Base-by-base conservation (phyloP, 2,113 vertebrate genomes). In the Pterophyllum scalare region DNA sequence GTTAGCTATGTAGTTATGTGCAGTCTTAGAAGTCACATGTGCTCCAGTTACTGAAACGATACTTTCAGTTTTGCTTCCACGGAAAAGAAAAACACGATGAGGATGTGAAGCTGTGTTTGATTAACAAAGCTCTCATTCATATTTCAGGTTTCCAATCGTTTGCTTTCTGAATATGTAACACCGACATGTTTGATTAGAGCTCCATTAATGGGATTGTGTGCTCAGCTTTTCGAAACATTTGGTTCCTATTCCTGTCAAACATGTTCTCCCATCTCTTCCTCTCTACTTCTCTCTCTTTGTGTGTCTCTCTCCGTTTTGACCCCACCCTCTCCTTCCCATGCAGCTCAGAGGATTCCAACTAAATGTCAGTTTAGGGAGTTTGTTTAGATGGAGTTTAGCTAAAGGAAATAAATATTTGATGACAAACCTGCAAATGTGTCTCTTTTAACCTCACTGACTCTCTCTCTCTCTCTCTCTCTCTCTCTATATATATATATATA, bases 391-490 rank as follows among this genome's bases (percentile, higher is more conserved):
- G 82, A 86, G 91, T 91, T 93, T 89, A 87, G 86, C 88, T 78
- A 84, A 64, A 75, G 83, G 82, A 86, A 91, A 94, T 94, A 79
- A 92, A 94, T 93, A 94, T 94, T 94, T 94, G 91, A 95, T 94
- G 90, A 90, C 52, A 87, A 83, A 90, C 90, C 85, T 89, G 81
- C 75, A 89, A 81, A 87, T 80, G 82, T 77, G 70, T 12, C 70
- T 91, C 78, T 91, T 91, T 92, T 78, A 92, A 26, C 87, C 85
- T 90, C 78, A 74, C 38, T 15, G 77, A 70, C 77, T 61, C n/a
- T n/a, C n/a, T n/a, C n/a, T n/a, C n/a, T n/a, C n/a, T n/a, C n/a
- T n/a, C n/a, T n/a, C n/a, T n/a, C n/a, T n/a, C n/a, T n/a, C n/a
- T n/a, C n/a, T n/a, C n/a, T 4, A 28, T 4, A 28, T 28, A 28